Percentiles rank a stretch among this genome's conserved stretches.
Conservation (phyloP, 2,797 vertebrate genomes). For the Paramormyrops hopkinsi region DNA sequence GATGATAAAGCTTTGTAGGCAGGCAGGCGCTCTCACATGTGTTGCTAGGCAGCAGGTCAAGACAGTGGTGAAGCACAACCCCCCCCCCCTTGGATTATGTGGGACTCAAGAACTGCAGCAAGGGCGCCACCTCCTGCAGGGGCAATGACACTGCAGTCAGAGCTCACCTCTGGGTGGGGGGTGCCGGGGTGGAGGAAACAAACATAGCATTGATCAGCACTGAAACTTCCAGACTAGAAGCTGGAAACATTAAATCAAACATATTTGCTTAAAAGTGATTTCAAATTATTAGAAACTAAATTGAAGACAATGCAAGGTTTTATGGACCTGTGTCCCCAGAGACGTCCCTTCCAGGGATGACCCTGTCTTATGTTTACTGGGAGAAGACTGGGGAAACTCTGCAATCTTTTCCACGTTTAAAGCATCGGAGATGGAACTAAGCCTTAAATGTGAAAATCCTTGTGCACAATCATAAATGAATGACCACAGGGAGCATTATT, state of each 20-base stretch:
- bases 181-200: conserved; percentile 46
- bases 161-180: conserved; percentile 60
- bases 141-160: conserved; percentile 67
- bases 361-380: neutral
- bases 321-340: neutral
- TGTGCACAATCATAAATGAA: neutral
- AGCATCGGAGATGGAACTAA: neutral
- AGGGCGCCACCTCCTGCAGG: conserved; percentile 63
- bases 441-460: neutral
- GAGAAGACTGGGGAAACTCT: neutral
- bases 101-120: conserved; percentile 50
- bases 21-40: conserved; percentile 24
- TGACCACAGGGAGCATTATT: neutral
- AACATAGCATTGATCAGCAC: conserved; percentile 27
- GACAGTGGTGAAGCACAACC: conserved; percentile 21
- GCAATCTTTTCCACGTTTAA: neutral
- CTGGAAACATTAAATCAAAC: neutral
- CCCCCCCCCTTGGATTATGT: conserved; percentile 21
- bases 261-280: neutral
- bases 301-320: neutral
- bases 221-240: conserved; percentile 23
- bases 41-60: conserved; percentile 45
- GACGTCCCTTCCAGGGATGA: neutral
- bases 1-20: neutral
- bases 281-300: neutral